Conservation (phyloP, 2,888 invertebrate genomes). For the Sinhomidia bicolor region DNA sequence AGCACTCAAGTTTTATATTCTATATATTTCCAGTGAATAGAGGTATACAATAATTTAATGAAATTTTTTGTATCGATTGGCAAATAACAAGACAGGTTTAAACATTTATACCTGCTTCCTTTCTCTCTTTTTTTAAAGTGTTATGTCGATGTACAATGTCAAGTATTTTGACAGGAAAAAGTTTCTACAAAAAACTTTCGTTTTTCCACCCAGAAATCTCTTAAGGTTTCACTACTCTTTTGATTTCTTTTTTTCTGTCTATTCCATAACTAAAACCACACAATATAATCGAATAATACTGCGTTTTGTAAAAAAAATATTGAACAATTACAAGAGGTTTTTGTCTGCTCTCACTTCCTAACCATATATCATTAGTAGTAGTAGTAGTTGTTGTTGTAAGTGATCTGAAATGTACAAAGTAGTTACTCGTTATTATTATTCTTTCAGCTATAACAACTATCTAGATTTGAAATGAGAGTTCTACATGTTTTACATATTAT, state of each 20-base stretch:
- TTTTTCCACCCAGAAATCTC: background rate
- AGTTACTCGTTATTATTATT: background rate
- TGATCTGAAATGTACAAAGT: background rate
- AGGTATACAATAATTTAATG: too few species aligned
- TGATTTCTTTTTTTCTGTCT: background rate
- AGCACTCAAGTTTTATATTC: too few species aligned
- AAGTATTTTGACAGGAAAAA: background rate
- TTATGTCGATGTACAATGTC: background rate
- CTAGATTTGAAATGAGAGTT: background rate
- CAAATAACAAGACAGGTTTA: conserved; percentile 1
- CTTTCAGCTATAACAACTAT: background rate
- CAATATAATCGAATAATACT: background rate
- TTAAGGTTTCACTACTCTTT: background rate
- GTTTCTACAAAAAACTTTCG: background rate
- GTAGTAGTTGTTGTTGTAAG: background rate
- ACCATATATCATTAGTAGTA: too few species aligned
- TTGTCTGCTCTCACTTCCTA: background rate
- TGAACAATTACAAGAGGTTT: background rate
- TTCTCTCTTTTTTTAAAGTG: background rate
- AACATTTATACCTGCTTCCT: too few species aligned
- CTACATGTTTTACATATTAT: background rate
- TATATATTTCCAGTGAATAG: background rate
- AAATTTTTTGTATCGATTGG: background rate
- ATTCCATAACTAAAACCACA: background rate
- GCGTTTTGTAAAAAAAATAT: conserved; percentile 1